These are phyloP conservation scores for Chrosomus eos DNA, from an alignment of 2,797 vertebrate species.

Conservation along the genomic window DNA sequence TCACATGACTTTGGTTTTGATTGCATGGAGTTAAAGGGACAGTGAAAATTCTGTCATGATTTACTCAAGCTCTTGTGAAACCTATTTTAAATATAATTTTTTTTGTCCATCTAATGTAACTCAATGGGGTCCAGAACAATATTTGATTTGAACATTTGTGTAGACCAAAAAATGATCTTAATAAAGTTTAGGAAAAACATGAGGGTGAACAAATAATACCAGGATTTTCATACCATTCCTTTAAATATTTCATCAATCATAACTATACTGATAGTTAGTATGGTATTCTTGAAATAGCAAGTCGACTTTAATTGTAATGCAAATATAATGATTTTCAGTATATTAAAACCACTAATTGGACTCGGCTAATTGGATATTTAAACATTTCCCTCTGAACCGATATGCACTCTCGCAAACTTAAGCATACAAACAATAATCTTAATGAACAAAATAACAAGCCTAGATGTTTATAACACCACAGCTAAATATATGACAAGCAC, in stretches of 20 bases:
- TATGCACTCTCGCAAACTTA: background rate
- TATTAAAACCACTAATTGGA: slow-evolving; percentile 13
- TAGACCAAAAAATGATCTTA: background rate
- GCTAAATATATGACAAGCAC: background rate
- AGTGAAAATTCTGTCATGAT: background rate
- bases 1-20: background rate
- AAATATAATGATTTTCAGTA: background rate
- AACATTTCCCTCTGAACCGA: background rate
- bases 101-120: background rate
- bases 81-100: background rate
- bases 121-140: background rate
- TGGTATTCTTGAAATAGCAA: background rate
- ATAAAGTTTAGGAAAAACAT: background rate
- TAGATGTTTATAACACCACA: background rate
- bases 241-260: background rate
- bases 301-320: background rate
- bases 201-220: background rate
- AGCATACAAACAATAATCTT: background rate
- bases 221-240: background rate
- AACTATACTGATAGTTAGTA: background rate
- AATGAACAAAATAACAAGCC: slow-evolving; percentile 2
- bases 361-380: slow-evolving; percentile 3
- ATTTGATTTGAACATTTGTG: background rate
- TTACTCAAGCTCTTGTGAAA: background rate
- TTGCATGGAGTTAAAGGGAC: background rate